Base-by-base conservation (phyloP, 2,113 vertebrate species). In the Enhydra lutris region DNA sequence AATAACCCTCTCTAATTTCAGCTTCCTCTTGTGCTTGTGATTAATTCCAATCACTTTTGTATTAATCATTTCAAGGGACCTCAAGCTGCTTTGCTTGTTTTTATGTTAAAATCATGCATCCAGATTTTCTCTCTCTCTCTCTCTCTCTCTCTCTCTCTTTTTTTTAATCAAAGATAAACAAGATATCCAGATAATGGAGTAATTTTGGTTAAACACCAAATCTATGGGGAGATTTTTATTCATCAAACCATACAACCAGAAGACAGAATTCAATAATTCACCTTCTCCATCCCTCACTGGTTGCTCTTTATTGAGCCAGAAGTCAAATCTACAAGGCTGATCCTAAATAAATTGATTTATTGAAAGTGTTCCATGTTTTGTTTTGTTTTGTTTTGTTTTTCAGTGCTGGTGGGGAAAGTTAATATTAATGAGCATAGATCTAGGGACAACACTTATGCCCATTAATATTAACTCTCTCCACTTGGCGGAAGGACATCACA, bases 41-140 rank as follows among this genome's bases (percentile, higher is more conserved):
- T 97, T 97, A 97, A 96, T 91, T 95, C 23, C 17, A 97, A 57
- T 94, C 79, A 31, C 91, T 96, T 96, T 91, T 95, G 83, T 97
- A 50, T 14, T 59, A 98, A 86, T 91, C 89, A 97, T 69, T 93
- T 94, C 86, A 94, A 89, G 82, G 0, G 14, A 73, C 92, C 83
- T n/a, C 85, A 94, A 80, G 61, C 80, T 95, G 92, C 55, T 97
- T 96, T 81, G 39, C 83, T 96, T 96, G 83, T 76, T 95, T 95
- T 57, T 59, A 24, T 76, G 8, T 87, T 97, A 97, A 97, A 92
- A 78, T 69, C 29, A 42, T 97, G 67, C 95, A 93, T 85, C 36
- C 34, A 79, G 67, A 96, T 86, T 94, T 95, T 95, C 50, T 71
- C 57, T 76, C 96, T 69, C 47, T 50, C 47, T 50, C 12, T 50